Conservation (phyloP, 2,113 vertebrate species). For the Hirundichthys speculiger region DNA sequence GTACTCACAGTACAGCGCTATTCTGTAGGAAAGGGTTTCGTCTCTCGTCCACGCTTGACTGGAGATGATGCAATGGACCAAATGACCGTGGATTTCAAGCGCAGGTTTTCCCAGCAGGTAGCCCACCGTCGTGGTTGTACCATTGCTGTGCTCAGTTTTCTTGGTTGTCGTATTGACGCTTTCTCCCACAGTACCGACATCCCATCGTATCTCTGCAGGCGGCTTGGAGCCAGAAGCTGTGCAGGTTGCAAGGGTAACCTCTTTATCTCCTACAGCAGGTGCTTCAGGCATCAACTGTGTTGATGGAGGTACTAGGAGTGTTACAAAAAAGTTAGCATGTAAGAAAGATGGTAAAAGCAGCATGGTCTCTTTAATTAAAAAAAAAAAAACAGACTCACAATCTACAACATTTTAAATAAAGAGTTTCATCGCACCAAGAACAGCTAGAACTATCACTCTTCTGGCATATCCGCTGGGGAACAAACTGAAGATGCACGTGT, state of each 20-base stretch:
- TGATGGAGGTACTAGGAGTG: conserved; percentile 47
- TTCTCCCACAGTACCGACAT: neutral
- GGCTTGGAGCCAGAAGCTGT: conserved; percentile 53
- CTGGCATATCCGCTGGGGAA: conserved; percentile 44
- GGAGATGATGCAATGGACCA: conserved; percentile 54
- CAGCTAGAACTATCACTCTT: neutral
- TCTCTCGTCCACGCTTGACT: neutral
- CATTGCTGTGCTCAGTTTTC: conserved; percentile 10
- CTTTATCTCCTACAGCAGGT: conserved; percentile 10
- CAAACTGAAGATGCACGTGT: conserved; percentile 58
- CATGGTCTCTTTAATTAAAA: too few relatives aligned
- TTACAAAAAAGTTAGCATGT: too few relatives aligned
- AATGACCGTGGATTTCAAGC: conserved; percentile 23
- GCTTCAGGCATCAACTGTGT: fast-evolving
- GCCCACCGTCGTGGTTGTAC: conserved; percentile 48
- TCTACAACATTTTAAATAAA: neutral
- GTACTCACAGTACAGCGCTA: conserved; percentile 65
- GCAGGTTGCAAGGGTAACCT: conserved; percentile 50
- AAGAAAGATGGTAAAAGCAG: too few relatives aligned
- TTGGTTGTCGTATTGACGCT: conserved; percentile 1
- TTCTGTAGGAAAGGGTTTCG: conserved; percentile 1
- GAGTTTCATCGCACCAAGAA: conserved; percentile 45
- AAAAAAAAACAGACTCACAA: neutral
- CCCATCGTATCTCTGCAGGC: conserved; percentile 51
- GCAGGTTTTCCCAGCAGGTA: conserved; percentile 44